Evolutionary conservation across 2,888 invertebrate species (phyloP).

Genomic region (Drosophila colorata): DNA sequence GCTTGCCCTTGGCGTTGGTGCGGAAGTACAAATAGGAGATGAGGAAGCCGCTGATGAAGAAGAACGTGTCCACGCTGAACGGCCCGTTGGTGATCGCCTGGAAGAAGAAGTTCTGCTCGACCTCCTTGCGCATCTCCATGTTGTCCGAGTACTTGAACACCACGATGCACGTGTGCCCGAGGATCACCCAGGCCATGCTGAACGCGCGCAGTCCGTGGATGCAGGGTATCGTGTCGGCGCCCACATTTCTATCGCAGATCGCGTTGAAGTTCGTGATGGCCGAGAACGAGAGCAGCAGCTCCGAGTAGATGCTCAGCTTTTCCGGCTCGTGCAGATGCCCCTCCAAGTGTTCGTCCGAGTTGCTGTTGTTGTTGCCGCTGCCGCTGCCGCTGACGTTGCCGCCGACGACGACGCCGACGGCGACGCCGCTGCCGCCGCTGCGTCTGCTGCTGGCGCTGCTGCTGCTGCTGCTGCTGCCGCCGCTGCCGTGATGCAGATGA

Average conservation of each 20-base stretch:
- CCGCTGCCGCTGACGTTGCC: constrained; percentile 9
- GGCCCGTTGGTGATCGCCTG: constrained; percentile 92
- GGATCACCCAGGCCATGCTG: constrained; percentile 90
- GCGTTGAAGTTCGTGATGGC: constrained; percentile 91
- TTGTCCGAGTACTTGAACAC: constrained; percentile 95
- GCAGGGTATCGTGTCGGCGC: constrained; percentile 92
- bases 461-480: constrained; percentile 14
- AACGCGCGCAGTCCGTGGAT: constrained; percentile 89
- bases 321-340: constrained; percentile 86
- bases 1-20: constrained; percentile 90
- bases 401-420: neutral
- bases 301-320: constrained; percentile 85
- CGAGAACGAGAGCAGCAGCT: constrained; percentile 92
- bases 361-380: constrained; percentile 80
- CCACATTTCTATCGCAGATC: constrained; percentile 92
- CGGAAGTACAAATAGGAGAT: constrained; percentile 95
- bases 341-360: constrained; percentile 87
- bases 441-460: constrained; percentile 16
- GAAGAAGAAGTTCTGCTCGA: constrained; percentile 92
- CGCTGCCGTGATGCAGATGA: constrained; percentile 21
- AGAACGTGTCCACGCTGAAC: constrained; percentile 93
- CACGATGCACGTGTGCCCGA: constrained; percentile 91
- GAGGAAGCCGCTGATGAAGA: constrained; percentile 93
- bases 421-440: neutral
- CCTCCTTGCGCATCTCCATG: constrained; percentile 89